These are phyloP conservation scores for Zaprionus davidi DNA, from an alignment of 1,140 invertebrate genomes.

Conservation along the genomic window DNA sequence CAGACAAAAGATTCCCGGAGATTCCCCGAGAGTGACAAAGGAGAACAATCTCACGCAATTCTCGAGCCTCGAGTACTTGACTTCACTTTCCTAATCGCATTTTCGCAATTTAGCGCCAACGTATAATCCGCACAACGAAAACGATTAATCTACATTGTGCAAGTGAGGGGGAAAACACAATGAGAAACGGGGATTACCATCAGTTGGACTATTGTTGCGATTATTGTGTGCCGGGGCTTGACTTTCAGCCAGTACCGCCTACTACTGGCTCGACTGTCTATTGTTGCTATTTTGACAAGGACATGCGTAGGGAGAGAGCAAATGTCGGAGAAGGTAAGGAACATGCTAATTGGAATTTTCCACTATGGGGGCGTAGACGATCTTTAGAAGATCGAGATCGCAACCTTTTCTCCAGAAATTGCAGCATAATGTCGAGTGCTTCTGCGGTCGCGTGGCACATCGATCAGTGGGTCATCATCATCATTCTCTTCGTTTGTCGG, in stretches of 20 bases:
- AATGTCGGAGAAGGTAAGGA: slow-evolving; percentile 55
- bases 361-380: slow-evolving; percentile 52
- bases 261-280: slow-evolving; percentile 30
- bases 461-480: slow-evolving; percentile 64
- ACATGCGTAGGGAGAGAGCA: slow-evolving; percentile 13
- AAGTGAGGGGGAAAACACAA: slow-evolving; percentile 1
- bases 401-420: slow-evolving; percentile 61
- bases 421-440: slow-evolving; percentile 57
- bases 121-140: slow-evolving; percentile 76
- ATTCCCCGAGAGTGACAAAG: slow-evolving; percentile 30
- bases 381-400: slow-evolving; percentile 55
- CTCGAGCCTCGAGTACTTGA: slow-evolving; percentile 27
- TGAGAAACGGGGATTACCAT: slow-evolving; percentile 66
- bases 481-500: slow-evolving; percentile 10
- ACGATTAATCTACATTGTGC: slow-evolving; percentile 69
- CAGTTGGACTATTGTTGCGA: slow-evolving; percentile 65
- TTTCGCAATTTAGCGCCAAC: slow-evolving; percentile 82
- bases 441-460: slow-evolving; percentile 76
- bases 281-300: slow-evolving; percentile 79
- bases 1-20: slow-evolving; percentile 33
- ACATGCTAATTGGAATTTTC: slow-evolving; percentile 75
- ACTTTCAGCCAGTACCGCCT: slow-evolving; percentile 70
- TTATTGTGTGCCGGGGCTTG: slow-evolving; percentile 23
- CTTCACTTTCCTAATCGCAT: slow-evolving; percentile 64
- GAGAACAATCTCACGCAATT: slow-evolving; percentile 50